Evolutionary conservation across 2,113 vertebrate genomes (phyloP), one percentile per base, ranked within the genome.

Genomic region (Aleadryas rufinucha): DNA sequence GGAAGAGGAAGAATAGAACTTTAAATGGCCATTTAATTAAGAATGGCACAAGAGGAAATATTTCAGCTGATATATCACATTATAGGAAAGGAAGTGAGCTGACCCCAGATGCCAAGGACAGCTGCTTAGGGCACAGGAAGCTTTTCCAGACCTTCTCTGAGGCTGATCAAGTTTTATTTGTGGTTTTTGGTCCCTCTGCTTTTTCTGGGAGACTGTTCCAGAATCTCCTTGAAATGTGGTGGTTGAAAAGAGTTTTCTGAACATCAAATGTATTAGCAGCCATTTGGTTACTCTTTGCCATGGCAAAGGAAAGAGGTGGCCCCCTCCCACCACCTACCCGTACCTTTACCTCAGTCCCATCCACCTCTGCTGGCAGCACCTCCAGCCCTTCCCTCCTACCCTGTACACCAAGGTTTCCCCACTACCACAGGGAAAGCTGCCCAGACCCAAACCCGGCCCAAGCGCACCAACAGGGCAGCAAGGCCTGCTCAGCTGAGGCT

Each of bases 61-160:
- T 0, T 85, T 35, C 12, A 83, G 26, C 26, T 63, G 8, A 16
- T 28, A 39, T 0, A 1, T 8, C 0, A 0, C 2, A 2, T 20
- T 42, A 31, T 1, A 64, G 33, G 14, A 63, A 71, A 44, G 20
- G 8, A 45, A 75, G 17, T 3, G 8, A 70, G 11, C 39, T 7
- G 11, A 56, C 5, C 11, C 13, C 33, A 76, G 27, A 63, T 4
- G 6, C 9, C 28, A 64, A 69, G 22, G 42, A 50, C 21, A 60
- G 53, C 50, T 80, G 28, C 24, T 69, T 24, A 68, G 11, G 22
- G 28, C 12, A 68, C 14, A 47, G 22, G 8, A 85, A 76, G 50
- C 30, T 50, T 72, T 65, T 23, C 37, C 77, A 89, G 26, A 39
- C 5, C 2, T 50, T 80, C 63, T 24, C 15, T 50, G 13, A 82